Base-by-base conservation (phyloP, 2,113 vertebrate genomes). In the Hippolais icterina region DNA sequence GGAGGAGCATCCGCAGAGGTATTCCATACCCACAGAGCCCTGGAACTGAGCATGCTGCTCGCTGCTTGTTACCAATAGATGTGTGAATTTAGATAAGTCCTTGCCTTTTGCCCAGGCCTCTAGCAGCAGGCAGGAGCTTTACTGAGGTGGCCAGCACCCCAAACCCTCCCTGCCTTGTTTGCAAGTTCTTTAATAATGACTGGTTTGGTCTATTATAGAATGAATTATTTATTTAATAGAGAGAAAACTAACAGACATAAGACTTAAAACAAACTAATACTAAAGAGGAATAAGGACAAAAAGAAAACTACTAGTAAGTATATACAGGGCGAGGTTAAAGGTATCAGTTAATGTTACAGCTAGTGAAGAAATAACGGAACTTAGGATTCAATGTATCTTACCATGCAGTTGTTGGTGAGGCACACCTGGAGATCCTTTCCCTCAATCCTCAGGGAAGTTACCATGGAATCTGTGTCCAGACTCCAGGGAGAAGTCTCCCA, bases 1-100 rank as follows among this genome's bases (percentile, higher is more conserved):
- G 98, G 65, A 98, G 98, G 90, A 99, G 98, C 98, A 98, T 99
- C 91, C 98, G 98, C 89, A 98, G 99, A 98, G 98, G 99, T 99
- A 98, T 93, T 76, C 41, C 27, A 60, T 35, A 72, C 29, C 16
- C 57, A 21, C 39, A 59, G 59, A 28, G 33, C 28, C 5, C 21
- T 74, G 68, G 31, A n/a, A 6, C 3, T 2, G 4, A 52, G 23
- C 5, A 1, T 4, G n/a, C 50, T 41, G 35, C 12, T 35, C 6
- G 7, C 27, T 60, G 56, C 27, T 24, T 8, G 5, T 9, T 12
- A 5, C 3, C 0, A 9, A 3, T 7, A 24, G 5, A 4, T 12
- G 18, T 28, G 8, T 3, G 6, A 9, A 3, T 27, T 27, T 16
- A 19, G 13, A 10, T 4, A 4, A 10, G 3, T 13, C 24, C 23